Conservation (phyloP, 2,888 invertebrate species). For the Xestia xanthographa region DNA sequence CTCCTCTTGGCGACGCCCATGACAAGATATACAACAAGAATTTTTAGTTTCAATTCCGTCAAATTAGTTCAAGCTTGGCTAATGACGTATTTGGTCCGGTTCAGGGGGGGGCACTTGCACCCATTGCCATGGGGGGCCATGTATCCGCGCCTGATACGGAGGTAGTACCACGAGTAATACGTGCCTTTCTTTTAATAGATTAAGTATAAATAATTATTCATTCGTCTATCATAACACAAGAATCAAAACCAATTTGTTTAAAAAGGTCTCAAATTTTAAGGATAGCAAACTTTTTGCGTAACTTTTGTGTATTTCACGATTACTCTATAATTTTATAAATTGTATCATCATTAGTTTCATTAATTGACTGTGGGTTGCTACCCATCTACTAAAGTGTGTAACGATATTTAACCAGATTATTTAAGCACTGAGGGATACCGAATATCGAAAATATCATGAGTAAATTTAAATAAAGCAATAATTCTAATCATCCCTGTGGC, state of each 20-base stretch:
- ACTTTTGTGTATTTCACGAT: background rate
- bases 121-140: too few species aligned
- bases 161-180: background rate
- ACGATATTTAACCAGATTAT: background rate
- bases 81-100: too few species aligned
- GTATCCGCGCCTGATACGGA: too few species aligned
- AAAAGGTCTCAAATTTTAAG: background rate
- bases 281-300: background rate
- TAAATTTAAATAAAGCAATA: background rate
- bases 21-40: too few species aligned
- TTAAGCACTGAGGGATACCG: background rate
- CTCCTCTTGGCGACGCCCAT: too few species aligned
- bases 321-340: background rate
- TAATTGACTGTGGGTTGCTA: background rate
- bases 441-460: background rate
- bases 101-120: too few species aligned
- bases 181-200: too few species aligned
- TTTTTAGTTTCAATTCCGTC: too few species aligned
- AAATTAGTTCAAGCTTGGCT: too few species aligned
- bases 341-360: background rate
- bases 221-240: background rate
- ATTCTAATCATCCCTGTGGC: background rate
- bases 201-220: background rate
- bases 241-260: background rate
- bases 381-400: too few species aligned